Percentiles rank a stretch among this genome's conserved stretches.
These are phyloP conservation scores for Mercenaria mercenaria DNA, from an alignment of 1,140 invertebrate genomes.

Conservation along the genomic window DNA sequence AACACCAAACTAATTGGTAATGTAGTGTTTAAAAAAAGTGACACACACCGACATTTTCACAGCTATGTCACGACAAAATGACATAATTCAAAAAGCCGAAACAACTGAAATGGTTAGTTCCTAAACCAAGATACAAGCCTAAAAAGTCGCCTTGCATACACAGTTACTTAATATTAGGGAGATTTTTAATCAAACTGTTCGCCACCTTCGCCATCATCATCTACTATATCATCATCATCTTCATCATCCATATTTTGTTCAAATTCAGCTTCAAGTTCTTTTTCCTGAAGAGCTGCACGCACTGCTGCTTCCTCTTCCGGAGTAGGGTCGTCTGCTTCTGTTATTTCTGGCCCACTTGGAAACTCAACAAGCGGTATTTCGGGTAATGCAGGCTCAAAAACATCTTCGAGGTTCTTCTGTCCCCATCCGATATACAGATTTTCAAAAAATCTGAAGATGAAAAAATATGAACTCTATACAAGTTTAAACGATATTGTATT, in stretches of 20 bases:
- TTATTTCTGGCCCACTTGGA: conserved; percentile 77
- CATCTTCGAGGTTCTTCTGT: conserved; percentile 67
- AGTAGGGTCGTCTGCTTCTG: conserved; percentile 76
- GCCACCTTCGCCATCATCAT: background rate
- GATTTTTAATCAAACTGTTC: conserved; percentile 3
- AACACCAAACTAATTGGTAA: too few relatives aligned
- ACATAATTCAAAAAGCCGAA: too few relatives aligned
- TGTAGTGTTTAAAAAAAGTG: too few relatives aligned
- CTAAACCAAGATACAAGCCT: too few relatives aligned
- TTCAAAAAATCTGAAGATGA: conserved; percentile 72
- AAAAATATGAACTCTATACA: background rate
- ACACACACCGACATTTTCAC: too few relatives aligned
- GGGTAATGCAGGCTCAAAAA: conserved; percentile 72
- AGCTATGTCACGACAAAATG: too few relatives aligned
- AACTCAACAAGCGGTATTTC: conserved; percentile 73
- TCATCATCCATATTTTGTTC: conserved; percentile 63
- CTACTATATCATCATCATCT: conserved; percentile 55
- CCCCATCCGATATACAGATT: conserved; percentile 79
- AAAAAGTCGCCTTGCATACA: too few relatives aligned
- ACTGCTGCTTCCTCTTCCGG: conserved; percentile 76
- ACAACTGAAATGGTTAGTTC: too few relatives aligned
- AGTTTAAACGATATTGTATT: background rate
- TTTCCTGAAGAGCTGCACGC: conserved; percentile 68
- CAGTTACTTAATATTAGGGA: too few relatives aligned
- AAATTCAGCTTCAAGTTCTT: conserved; percentile 65